Evolutionary conservation across 2,113 vertebrate species (phyloP), one percentile per base, ranked within the genome.

Genomic region (Rhynchopsitta pachyrhyncha): DNA sequence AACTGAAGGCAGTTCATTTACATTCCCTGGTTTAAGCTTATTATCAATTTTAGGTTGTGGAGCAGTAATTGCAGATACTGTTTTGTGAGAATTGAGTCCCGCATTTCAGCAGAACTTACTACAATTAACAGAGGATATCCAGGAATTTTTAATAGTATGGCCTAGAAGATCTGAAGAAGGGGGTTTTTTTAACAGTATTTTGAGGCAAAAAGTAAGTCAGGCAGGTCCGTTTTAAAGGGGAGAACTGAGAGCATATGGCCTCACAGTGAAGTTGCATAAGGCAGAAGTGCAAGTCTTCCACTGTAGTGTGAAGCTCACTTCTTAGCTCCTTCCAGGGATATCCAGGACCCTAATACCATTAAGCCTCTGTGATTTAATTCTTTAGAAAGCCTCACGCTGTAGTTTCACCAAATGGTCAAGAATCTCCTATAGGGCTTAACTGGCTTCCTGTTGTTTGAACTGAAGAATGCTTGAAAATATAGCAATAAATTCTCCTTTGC

Each of bases 391-490:
- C 42, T 69, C 64, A 33, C 13, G 29, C n/a, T 11, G 3, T 4
- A 25, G 29, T n/a, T 88, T 74, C 41, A 28, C 59, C 53, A 75
- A 81, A 42, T 19, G 68, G 55, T 47, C 73, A 66, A 50, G 50
- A 50, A 35, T n/a, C 49, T 82, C 28, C 74, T 19, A 60, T 1
- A 50, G 75, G 25, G 20, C n/a, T 75, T 78, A 64, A 67, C 42
- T 68, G 42, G 27, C 47, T 90, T 90, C 41, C 70, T 91, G 23
- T 75, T 69, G 14, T 5, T 70, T 81, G 50, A 81, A 60, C 42
- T 71, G 25, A 90, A 77, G 67, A 86, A 86, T n/a, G 69, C 46
- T 81, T 78, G 41, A 67, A 93, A 93, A 75, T 17, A 42, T 13
- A 77, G 49, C 50, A 53, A 44, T 81, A 92, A 90, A 83, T 83